Evolutionary conservation across 2,888 invertebrate genomes (phyloP), one percentile per base, ranked within the genome.

Genomic region (Apocheima hispidaria): DNA sequence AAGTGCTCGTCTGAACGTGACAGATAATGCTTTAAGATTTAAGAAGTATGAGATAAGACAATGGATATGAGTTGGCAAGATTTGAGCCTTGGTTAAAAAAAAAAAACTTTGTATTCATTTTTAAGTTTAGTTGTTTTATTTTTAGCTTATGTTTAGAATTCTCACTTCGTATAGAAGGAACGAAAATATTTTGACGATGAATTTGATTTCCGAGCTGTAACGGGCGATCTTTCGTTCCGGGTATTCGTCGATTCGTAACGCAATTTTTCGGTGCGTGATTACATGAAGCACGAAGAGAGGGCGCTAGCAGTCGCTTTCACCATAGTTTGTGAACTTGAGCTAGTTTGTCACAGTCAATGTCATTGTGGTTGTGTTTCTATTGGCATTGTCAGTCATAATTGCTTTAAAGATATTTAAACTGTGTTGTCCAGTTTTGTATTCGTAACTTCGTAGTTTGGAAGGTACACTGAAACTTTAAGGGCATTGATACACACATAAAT

Each of bases 311-410:
- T 66, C 54, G 66, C 82, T 82, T 83, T 82, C 83, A 78, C 79
- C 63, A 68, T 63, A 59, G 55, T 69, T 65, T 63, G 33, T 79
- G 82, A 83, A 83, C 83, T 83, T 83, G 82, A 71, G 66, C 77
- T 68, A 77, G 75, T 75, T 59, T 67, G 71, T 76, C 78, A 77
- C 65, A 79, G 82, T 81, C 83, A 83, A 82, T 81, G 82, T 78
- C 78, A 79, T 67, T 67, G 53, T 55, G 55, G 26, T 14, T 41
- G 38, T 9, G 26, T 26, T 35, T 20, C 23, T 40, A 38, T 51
- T 26, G 12, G n/a, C 30, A 40, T 46, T 40, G 36, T 46, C 30
- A 41, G 14, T 26, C 16, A 5, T 30, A 33, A 46, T 46, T 46
- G 30, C 30, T 30, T 18, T 33, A 16, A 26, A 28, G 1, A 20